phyloP scores from a whole-genome alignment of 2,888 invertebrate genomes.

The Linnaemya tessellans region DNA sequence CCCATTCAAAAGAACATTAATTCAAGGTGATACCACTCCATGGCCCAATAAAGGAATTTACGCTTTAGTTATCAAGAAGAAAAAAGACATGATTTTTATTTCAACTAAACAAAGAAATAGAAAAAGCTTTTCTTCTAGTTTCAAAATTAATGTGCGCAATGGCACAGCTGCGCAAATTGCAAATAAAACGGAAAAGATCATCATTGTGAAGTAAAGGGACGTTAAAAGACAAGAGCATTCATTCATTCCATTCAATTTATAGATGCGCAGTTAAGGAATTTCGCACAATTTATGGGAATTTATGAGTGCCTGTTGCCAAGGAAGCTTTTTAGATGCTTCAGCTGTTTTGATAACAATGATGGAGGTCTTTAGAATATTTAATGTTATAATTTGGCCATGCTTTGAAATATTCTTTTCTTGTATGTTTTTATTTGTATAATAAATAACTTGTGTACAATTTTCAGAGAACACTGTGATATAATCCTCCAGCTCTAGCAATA shows the following conservation, averaged over 20 bases:
- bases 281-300: constrained; percentile 45
- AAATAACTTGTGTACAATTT: neutral
- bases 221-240: constrained; percentile 1
- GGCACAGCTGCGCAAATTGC: constrained; percentile 58
- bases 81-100: neutral
- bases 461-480: neutral
- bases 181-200: constrained; percentile 11
- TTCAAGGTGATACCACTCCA: neutral
- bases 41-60: constrained; percentile 50
- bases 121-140: constrained; percentile 55
- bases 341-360: neutral
- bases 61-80: constrained; percentile 23
- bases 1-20: constrained; percentile 36
- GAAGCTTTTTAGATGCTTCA: neutral
- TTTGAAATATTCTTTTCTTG: neutral
- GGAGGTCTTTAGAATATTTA: constrained; percentile 20
- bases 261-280: constrained; percentile 70
- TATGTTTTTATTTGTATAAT: neutral
- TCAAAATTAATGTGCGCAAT: neutral
- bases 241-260: constrained; percentile 4
- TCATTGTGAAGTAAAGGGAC: neutral
- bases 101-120: constrained; percentile 9
- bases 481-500: neutral
- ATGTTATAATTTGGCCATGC: neutral
- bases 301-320: constrained; percentile 44